These are phyloP conservation scores for Apodemus agrarius DNA, from an alignment of 2,797 vertebrate species.

Conservation along the genomic window DNA sequence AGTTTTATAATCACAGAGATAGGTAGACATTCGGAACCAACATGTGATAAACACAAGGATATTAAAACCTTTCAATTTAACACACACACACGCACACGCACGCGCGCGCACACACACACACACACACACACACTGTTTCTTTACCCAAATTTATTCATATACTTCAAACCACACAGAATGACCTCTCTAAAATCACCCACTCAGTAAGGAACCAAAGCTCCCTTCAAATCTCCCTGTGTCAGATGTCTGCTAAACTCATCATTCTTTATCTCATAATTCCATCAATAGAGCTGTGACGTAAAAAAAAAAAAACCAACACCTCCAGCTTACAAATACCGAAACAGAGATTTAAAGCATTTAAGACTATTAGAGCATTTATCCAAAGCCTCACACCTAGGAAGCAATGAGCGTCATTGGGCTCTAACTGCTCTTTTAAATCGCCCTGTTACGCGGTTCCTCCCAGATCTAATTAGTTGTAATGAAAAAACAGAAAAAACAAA, in stretches of 20 bases:
- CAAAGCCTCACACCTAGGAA: neutral
- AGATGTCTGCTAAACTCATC: neutral
- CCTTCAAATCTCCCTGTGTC: neutral
- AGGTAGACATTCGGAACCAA: neutral
- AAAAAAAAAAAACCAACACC: neutral
- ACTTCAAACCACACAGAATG: neutral
- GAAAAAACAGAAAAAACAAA: neutral
- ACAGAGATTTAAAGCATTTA: conserved; percentile 29
- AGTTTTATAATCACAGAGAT: conserved; percentile 22
- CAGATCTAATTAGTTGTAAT: conserved; percentile 46
- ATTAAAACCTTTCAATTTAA: neutral
- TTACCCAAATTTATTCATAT: neutral
- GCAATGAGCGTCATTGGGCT: neutral
- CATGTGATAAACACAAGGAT: neutral
- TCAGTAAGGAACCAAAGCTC: neutral
- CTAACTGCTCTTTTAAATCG: conserved; percentile 49
- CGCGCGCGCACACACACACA: no score
- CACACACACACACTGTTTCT: neutral
- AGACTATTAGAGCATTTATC: neutral
- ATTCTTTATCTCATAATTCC: conserved; percentile 21
- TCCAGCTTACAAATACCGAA: neutral
- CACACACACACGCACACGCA: neutral
- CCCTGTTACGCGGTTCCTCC: neutral
- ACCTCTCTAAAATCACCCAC: neutral
- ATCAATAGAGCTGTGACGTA: neutral